phyloP scores from a whole-genome alignment of 1,140 invertebrate species.

The Ceratina japonica region DNA sequence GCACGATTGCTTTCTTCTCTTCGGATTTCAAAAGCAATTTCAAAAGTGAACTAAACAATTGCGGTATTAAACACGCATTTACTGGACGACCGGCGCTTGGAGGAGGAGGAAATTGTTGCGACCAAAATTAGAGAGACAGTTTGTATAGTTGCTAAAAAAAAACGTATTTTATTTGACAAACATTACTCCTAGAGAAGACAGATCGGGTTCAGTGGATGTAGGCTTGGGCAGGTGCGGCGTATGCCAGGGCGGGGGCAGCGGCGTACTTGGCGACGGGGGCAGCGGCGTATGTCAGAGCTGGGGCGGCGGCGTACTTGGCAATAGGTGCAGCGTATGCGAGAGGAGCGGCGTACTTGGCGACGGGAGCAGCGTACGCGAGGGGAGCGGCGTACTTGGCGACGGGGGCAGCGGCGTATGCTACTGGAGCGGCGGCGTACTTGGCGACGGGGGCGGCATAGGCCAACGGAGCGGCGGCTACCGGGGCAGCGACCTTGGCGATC shows the following conservation, averaged over 20 bases:
- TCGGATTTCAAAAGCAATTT: too few relatives aligned
- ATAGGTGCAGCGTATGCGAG: conserved; percentile 35
- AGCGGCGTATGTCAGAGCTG: conserved; percentile 19
- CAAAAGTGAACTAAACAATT: too few relatives aligned
- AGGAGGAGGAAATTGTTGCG: not conserved
- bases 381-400: conserved; percentile 46
- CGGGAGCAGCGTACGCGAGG: conserved; percentile 47
- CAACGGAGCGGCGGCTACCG: conserved; percentile 59
- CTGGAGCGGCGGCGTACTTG: conserved; percentile 50
- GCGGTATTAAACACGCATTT: too few relatives aligned
- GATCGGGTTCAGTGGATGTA: conserved; percentile 61
- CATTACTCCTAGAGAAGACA: conserved; percentile 46
- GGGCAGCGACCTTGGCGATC: conserved; percentile 57
- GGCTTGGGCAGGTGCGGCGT: conserved; percentile 54
- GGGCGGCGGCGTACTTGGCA: conserved; percentile 31
- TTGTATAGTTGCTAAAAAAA: conserved; percentile 52
- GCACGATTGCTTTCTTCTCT: too few relatives aligned
- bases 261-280: conserved; percentile 46
- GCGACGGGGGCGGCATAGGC: conserved; percentile 48
- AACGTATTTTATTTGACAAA: conserved; percentile 49
- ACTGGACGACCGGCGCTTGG: not conserved
- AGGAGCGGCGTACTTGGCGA: conserved; percentile 48
- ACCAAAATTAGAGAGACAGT: not conserved
- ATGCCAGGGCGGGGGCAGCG: conserved; percentile 38
- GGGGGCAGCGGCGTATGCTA: conserved; percentile 32